Conservation (phyloP, 2,888 invertebrate genomes). For the Muscina levida region DNA sequence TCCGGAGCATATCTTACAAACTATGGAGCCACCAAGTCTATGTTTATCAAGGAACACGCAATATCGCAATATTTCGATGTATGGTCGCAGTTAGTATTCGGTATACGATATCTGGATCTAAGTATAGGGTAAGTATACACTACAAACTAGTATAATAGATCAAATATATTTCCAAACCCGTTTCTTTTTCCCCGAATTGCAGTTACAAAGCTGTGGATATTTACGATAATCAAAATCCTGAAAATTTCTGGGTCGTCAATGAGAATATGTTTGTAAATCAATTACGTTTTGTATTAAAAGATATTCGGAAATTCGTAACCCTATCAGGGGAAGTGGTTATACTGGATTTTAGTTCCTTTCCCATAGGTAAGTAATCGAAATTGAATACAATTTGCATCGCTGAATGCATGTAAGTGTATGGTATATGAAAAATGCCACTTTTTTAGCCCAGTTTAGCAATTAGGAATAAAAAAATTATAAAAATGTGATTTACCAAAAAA, state of each 20-base stretch:
- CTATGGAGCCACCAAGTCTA: conserved; percentile 71
- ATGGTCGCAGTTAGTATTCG: conserved; percentile 91
- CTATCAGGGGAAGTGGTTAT: conserved; percentile 87
- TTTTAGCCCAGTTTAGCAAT: too few species aligned
- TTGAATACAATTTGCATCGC: not conserved
- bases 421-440: too few species aligned
- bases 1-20: conserved; percentile 81
- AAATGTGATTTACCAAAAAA: not conserved
- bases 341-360: conserved; percentile 91
- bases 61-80: conserved; percentile 87
- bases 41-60: conserved; percentile 79
- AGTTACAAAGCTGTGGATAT: conserved; percentile 70
- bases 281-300: conserved; percentile 84
- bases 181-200: conserved; percentile 14
- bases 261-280: conserved; percentile 82
- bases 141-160: not conserved
- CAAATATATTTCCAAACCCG: not conserved
- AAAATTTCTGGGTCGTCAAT: conserved; percentile 77
- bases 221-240: conserved; percentile 66
- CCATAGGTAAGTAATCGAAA: conserved; percentile 77
- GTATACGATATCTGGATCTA: conserved; percentile 90
- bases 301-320: conserved; percentile 86
- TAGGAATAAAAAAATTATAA: not conserved
- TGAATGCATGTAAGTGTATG: too few species aligned
- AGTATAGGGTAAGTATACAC: conserved; percentile 86